Conservation (phyloP, 2,113 vertebrate genomes). For the Oostethus manadensis region DNA sequence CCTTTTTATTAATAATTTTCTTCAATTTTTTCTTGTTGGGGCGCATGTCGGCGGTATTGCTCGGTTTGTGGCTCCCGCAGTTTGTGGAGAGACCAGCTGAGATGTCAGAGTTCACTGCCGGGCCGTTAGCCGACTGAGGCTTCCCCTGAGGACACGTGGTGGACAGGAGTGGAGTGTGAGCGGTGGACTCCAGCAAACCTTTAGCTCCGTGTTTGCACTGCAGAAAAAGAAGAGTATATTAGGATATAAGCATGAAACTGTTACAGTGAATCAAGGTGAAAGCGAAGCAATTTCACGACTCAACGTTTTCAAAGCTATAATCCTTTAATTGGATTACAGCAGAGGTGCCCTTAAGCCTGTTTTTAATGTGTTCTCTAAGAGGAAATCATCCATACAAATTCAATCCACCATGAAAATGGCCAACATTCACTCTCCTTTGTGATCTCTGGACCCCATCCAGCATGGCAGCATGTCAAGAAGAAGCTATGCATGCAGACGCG, state of each 20-base stretch:
- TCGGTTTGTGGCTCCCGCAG: slow-evolving; percentile 10
- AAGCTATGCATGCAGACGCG: slow-evolving; percentile 20
- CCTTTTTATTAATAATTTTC: slow-evolving; percentile 30
- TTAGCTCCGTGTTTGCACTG: slow-evolving; percentile 64
- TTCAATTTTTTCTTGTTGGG: slow-evolving; percentile 33
- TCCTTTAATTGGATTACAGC: not conserved
- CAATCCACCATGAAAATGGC: not conserved
- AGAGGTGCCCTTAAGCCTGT: not conserved
- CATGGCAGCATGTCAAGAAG: slow-evolving; percentile 3
- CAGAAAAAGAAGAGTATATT: not conserved
- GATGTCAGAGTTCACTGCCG: slow-evolving; percentile 28
- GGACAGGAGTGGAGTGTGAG: slow-evolving; percentile 49
- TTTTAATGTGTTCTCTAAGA: not conserved
- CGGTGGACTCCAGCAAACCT: slow-evolving; percentile 59
- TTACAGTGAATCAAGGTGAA: slow-evolving; percentile 10
- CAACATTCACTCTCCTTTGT: not conserved
- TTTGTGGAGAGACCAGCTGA: slow-evolving; percentile 15
- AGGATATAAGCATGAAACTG: not conserved
- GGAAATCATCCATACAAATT: not conserved
- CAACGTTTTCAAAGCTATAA: not conserved
- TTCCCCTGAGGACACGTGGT: slow-evolving; percentile 61
- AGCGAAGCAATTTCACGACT: not conserved
- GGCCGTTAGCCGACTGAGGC: slow-evolving; percentile 30
- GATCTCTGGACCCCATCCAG: not conserved
- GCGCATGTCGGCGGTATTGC: slow-evolving; percentile 19